Evolutionary conservation across 2,888 invertebrate genomes (phyloP), one percentile per base, ranked within the genome.

Genomic region (Vannuccia rotundouncinata): DNA sequence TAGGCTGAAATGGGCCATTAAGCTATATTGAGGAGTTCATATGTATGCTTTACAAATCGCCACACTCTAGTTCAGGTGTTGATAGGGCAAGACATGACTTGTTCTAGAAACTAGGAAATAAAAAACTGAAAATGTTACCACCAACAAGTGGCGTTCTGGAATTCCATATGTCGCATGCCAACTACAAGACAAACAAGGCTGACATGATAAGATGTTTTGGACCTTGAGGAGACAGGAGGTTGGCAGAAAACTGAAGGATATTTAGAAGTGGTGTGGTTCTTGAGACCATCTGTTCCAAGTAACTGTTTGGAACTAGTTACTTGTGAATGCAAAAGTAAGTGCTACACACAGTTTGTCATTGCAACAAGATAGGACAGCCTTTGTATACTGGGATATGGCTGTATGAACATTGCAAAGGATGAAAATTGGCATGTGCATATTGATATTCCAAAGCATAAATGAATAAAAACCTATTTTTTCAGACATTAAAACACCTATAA

Each of bases 121-220:
- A 79, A 31, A 31, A 28, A 30, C 31, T 79, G 22, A 78, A 77
- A 25, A 27, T 79, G 78, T 59, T 82, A 5, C 82, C 79, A 29
- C 81, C 82, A 77, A 80, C 81, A 1, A 31, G 29, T 5, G 82
- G 82, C 60, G 80, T 81, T 10, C 60, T 82, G 1, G 80, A 82
- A 78, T 30, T 81, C 1, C 82, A 80, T 60, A 22, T 31, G 0
- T n/a, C 13, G 22, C 29, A 80, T 27, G 81, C 81, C 5, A 80
- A 82, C 76, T 82, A 82, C 66, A 77, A 82, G 31, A 73, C 81
- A 31, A 30, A 80, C 31, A 74, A 29, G 29, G 22, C 79, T 1
- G 31, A 31, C 25, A 30, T 66, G 17, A n/a, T n/a, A 80, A 66
- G 45, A 45, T 45, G 74, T 81, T 30, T 13, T 22, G n/a, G 66